Evolutionary conservation across 1,140 invertebrate species (phyloP).

Genomic region (Drosophila quadrilineata): DNA sequence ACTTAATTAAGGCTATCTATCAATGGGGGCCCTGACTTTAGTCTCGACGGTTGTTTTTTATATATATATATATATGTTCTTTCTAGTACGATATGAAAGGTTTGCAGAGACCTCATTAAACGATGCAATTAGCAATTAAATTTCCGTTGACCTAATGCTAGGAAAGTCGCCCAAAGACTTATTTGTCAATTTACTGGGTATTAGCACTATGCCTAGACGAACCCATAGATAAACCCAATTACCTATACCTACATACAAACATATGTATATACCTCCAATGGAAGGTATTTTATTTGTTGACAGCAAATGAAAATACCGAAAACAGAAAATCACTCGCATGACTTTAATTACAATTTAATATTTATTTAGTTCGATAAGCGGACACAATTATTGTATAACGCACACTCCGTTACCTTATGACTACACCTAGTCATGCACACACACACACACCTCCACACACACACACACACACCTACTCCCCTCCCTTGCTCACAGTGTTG

Average conservation of each 20-base stretch:
- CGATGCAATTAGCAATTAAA: constrained; percentile 78
- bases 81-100: constrained; percentile 15
- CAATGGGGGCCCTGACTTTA: constrained; percentile 39
- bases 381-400: constrained; percentile 62
- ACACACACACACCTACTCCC: background rate
- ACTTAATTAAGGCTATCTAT: constrained; percentile 74
- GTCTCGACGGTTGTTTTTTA: too few species aligned
- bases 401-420: constrained; percentile 48
- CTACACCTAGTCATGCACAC: constrained; percentile 50
- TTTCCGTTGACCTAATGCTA: constrained; percentile 67
- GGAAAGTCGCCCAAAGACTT: constrained; percentile 64
- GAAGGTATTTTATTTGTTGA: constrained; percentile 42
- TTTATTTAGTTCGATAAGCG: constrained; percentile 78
- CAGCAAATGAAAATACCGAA: constrained; percentile 25
- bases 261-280: background rate
- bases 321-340: constrained; percentile 65
- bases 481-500: constrained; percentile 13
- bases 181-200: constrained; percentile 72
- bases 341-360: constrained; percentile 81
- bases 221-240: constrained; percentile 63
- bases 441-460: background rate
- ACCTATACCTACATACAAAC: too few species aligned
- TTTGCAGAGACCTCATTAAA: constrained; percentile 35
- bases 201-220: background rate
- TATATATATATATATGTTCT: too few species aligned